Evolutionary conservation across 2,797 vertebrate genomes (phyloP), one percentile per base, ranked within the genome.

Genomic region (Philypnodon macrostomus): DNA sequence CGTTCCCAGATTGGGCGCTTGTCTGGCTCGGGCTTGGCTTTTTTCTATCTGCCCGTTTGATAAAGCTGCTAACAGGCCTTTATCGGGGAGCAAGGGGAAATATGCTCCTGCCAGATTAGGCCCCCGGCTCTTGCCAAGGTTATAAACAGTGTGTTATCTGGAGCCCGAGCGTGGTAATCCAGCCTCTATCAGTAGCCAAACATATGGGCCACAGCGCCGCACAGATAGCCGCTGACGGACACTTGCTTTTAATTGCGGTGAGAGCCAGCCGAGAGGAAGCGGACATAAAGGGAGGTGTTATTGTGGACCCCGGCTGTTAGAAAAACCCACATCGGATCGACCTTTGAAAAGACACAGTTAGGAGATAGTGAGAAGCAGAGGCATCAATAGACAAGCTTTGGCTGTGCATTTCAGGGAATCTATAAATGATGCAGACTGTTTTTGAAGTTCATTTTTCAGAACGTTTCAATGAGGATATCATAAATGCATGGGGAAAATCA

Each of bases 81-180:
- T 96, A 97, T 97, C 96, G 90, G 91, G 85, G 89, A 91, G 91
- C 89, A 70, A 87, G 93, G 92, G 93, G 91, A 95, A 97, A 97
- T 95, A 94, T 98, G 95, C 92, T 95, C 81, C 91, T 92, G 92
- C 88, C 93, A 97, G 96, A 98, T 98, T 98, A 97, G 92, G 90
- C 90, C 90, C 91, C 91, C 88, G 93, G 91, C 93, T 92, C 91
- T n/a, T 93, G 95, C 93, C 94, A 95, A 95, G 93, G 94, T 95
- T 95, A 97, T 96, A 96, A 97, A 97, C 93, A 95, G 92, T 92
- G 90, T 80, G 88, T 95, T 98, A 98, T 98, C 95, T 85, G 83
- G 88, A 90, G 88, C 91, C 90, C 90, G 90, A 95, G 95, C 94
- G 94, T 91, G 94, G 91, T 94, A 94, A 95, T 95, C 91, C 92